A percentile compares a stretch with the other conserved stretches of the same genome.
Evolutionary conservation across 2,888 invertebrate genomes (phyloP).

Genomic region (Drosophila subquinaria): DNA sequence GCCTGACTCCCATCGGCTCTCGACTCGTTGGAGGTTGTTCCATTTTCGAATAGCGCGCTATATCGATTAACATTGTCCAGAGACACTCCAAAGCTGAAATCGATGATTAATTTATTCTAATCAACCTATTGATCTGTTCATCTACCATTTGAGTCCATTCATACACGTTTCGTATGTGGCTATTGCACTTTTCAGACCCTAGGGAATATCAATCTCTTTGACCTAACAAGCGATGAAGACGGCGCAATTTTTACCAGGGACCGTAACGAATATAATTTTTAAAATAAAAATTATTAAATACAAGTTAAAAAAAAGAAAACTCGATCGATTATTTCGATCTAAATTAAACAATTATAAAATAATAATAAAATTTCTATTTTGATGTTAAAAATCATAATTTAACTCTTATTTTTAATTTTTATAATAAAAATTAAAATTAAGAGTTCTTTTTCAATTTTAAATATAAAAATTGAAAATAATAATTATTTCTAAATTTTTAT

Average conservation of each 20-base stretch:
- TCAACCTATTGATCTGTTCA: background rate
- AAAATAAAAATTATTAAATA: too few species aligned
- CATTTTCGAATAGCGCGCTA: constrained; percentile 11
- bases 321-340: too few species aligned
- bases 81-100: background rate
- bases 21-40: background rate
- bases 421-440: too few species aligned
- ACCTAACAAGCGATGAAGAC: background rate
- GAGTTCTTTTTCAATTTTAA: too few species aligned
- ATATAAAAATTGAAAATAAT: too few species aligned
- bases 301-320: too few species aligned
- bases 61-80: constrained; percentile 7
- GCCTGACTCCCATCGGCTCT: constrained; percentile 23
- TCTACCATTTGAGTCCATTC: background rate
- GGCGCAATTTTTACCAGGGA: background rate
- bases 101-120: constrained; percentile 3
- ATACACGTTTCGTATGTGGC: background rate
- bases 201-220: background rate
- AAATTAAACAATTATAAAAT: too few species aligned
- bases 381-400: too few species aligned
- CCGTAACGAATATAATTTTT: too few species aligned
- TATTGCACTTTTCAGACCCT: background rate
- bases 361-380: too few species aligned
- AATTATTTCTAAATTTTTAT: too few species aligned
- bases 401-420: too few species aligned